Evolutionary conservation across 2,113 vertebrate species (phyloP).

Genomic region (Dinomys branickii): DNA sequence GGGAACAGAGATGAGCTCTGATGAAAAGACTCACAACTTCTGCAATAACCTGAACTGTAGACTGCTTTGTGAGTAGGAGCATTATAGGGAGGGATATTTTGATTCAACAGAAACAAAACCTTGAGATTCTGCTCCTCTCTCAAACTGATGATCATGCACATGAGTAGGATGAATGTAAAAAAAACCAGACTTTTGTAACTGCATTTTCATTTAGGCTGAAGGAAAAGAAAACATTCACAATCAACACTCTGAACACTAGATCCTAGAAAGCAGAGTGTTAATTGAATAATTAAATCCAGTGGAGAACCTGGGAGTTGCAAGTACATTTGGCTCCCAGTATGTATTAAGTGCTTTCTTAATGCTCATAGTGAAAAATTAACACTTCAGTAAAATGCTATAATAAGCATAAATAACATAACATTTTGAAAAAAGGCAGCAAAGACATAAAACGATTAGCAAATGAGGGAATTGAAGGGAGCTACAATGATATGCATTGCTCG

Average conservation of each 20-base stretch:
- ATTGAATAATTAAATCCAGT: background rate
- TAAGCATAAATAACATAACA: background rate
- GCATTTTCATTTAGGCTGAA: background rate
- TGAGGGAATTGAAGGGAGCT: background rate
- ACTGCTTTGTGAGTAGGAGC: background rate
- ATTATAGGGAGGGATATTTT: background rate
- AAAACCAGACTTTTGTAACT: background rate
- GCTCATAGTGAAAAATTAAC: background rate
- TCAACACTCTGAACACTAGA: background rate
- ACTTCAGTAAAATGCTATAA: background rate
- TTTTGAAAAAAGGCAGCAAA: background rate
- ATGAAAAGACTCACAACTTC: constrained; percentile 1
- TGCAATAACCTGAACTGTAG: constrained; percentile 29
- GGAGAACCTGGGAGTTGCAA: background rate
- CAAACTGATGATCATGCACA: background rate
- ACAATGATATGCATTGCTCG: background rate
- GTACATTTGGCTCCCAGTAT: background rate
- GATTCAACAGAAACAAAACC: background rate
- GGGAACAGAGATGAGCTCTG: constrained; percentile 16
- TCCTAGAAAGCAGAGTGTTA: background rate
- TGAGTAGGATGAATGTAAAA: background rate
- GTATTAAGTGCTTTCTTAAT: background rate
- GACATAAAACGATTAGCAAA: background rate
- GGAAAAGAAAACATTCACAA: background rate
- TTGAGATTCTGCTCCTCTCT: background rate